Evolutionary conservation across 2,797 vertebrate genomes (phyloP), one percentile per base, ranked within the genome.

Genomic region (Cryptoprocta ferox): DNA sequence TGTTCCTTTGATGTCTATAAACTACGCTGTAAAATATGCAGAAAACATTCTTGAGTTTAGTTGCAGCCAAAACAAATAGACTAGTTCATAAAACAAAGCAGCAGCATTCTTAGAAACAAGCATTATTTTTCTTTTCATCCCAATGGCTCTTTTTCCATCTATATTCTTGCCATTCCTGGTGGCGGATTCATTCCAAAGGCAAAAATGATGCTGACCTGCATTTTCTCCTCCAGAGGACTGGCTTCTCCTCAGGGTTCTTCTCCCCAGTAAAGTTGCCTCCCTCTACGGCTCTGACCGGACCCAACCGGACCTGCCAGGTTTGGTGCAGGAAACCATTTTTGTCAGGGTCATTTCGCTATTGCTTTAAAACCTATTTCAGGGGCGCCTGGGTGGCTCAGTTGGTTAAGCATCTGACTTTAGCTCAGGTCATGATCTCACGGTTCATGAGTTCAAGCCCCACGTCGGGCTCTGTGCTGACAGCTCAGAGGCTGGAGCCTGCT

Each of bases 1-100:
- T 95, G 97, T 96, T 96, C 94, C 97, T 98, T 98, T 97, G 97
- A 98, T 98, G 92, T 96, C 89, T 96, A 50, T 98, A 97, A 89
- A 98, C 98, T 98, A 97, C 90, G 83, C 97, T 97, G 90, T 86
- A 63, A 97, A 98, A 98, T 97, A 96, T 94, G 97, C 1, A 97
- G 87, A 98, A 98, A 98, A 97, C 96, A 84, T 97, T 81, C 98
- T 98, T 98, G 97, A 97, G 96, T 96, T 97, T 82, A 87, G 92
- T 75, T 88, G 50, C 85, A 97, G 97, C 97, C 98, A 98, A 98
- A 97, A 97, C 95, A 98, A 97, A 98, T 79, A 97, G 97, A 97
- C 83, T 70, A 76, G 35, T 73, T 97, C 90, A 96, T 96, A 97
- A 97, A 98, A 97, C 97, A 98, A 97, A 98, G 97, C 98, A 98